Evolutionary conservation across 2,797 vertebrate species (phyloP).

Genomic region (Macropodus opercularis): DNA sequence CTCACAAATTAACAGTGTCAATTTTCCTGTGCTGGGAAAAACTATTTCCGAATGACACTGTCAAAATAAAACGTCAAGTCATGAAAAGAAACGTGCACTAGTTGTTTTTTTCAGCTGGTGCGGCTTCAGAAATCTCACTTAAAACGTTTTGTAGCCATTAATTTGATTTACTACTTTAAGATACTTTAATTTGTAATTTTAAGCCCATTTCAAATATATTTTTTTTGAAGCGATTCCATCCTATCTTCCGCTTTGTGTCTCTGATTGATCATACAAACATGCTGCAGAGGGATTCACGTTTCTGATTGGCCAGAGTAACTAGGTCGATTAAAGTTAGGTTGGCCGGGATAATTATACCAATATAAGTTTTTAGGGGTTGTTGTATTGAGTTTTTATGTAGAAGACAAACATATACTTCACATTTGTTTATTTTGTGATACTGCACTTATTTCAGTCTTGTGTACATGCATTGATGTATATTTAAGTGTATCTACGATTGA

Average conservation of each 20-base stretch:
- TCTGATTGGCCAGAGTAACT: slow-evolving; percentile 66
- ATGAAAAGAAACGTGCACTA: accelerated
- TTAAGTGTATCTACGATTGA: slow-evolving; percentile 71
- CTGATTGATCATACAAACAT: slow-evolving; percentile 58
- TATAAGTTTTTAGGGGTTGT: background rate
- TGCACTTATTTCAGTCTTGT: slow-evolving; percentile 4
- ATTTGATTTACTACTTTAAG: accelerated
- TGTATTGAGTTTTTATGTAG: too few species aligned
- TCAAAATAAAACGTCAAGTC: slow-evolving; percentile 32
- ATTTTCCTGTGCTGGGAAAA: background rate
- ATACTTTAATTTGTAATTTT: background rate
- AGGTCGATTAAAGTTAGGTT: slow-evolving; percentile 38
- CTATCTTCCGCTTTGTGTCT: slow-evolving; percentile 16
- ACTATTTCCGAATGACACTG: background rate
- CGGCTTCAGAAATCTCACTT: accelerated
- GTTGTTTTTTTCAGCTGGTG: background rate
- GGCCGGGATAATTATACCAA: background rate
- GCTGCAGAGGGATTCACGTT: slow-evolving; percentile 5
- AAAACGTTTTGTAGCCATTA: accelerated
- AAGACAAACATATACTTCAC: background rate
- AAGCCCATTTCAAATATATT: background rate
- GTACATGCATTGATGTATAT: background rate
- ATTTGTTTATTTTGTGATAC: slow-evolving; percentile 7
- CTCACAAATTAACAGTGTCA: slow-evolving; percentile 26
- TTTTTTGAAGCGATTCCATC: slow-evolving; percentile 50